Conservation (phyloP, 2,797 vertebrate genomes). For the Spinus olivaceus region DNA sequence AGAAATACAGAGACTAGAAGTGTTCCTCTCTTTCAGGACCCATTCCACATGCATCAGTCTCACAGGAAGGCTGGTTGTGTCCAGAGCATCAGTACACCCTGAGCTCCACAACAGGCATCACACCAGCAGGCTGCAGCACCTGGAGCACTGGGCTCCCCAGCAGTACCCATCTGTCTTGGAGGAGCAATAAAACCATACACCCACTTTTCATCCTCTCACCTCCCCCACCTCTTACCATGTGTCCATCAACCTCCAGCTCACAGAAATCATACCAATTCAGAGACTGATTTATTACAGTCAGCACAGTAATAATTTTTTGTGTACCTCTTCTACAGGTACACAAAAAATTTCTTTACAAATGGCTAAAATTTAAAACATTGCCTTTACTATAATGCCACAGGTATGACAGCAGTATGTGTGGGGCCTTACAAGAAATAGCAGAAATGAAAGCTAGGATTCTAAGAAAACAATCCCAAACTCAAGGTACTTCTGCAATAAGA, state of each 20-base stretch:
- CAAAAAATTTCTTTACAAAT: neutral
- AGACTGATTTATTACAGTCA: neutral
- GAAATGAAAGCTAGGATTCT: neutral
- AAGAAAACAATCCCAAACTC: neutral
- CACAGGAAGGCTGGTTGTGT: neutral
- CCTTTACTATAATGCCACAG: neutral
- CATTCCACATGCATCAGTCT: neutral
- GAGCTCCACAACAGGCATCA: neutral
- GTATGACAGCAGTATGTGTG: neutral
- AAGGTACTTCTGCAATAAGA: neutral
- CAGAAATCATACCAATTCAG: neutral
- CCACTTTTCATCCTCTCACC: neutral
- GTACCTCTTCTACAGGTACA: neutral
- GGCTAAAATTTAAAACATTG: neutral
- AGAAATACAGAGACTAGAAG: neutral
- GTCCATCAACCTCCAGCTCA: neutral
- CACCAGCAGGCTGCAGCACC: neutral
- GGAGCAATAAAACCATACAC: fast-evolving
- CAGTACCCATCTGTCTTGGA: fast-evolving
- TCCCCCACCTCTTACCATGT: neutral
- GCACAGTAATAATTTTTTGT: neutral
- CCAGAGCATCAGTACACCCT: neutral
- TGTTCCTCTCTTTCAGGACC: neutral
- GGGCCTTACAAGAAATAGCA: neutral
- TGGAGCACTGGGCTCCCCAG: fast-evolving